Conservation (phyloP, 2,888 invertebrate species). For the Leptopilina drosophilae region DNA sequence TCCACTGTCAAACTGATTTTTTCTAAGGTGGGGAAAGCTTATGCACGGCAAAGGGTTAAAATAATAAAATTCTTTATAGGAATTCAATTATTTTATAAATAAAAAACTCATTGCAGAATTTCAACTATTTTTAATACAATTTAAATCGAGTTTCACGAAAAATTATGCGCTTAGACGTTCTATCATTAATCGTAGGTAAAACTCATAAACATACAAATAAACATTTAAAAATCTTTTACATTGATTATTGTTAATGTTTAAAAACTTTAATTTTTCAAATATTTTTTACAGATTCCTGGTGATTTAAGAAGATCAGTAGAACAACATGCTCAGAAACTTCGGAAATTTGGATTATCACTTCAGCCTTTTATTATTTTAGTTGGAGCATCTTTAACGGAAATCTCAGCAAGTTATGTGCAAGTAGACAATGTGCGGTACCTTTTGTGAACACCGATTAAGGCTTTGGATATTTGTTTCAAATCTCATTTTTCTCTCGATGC, state of each 20-base stretch:
- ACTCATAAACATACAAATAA: too few species aligned
- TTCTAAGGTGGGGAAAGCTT: too few species aligned
- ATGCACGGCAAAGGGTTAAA: too few species aligned
- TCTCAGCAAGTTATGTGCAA: constrained; percentile 4
- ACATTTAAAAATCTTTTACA: neutral
- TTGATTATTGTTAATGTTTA: neutral
- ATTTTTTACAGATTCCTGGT: constrained; percentile 25
- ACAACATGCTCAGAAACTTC: neutral
- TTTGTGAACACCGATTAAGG: constrained; percentile 19
- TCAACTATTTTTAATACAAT: too few species aligned
- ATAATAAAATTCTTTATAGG: too few species aligned
- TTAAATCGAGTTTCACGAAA: too few species aligned
- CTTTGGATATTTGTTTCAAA: constrained; percentile 15
- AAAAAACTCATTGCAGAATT: too few species aligned
- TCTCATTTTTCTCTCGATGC: neutral
- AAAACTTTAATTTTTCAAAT: neutral
- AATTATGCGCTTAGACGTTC: too few species aligned
- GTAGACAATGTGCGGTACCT: neutral
- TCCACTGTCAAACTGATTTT: too few species aligned
- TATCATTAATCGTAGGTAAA: too few species aligned
- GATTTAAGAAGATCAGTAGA: neutral
- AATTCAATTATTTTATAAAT: too few species aligned
- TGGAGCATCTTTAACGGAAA: constrained; percentile 8
- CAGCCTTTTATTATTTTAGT: constrained; percentile 13
- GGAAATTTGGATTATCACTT: neutral